Conservation (phyloP, 1,140 invertebrate species). For the Drosophila sechellia region DNA sequence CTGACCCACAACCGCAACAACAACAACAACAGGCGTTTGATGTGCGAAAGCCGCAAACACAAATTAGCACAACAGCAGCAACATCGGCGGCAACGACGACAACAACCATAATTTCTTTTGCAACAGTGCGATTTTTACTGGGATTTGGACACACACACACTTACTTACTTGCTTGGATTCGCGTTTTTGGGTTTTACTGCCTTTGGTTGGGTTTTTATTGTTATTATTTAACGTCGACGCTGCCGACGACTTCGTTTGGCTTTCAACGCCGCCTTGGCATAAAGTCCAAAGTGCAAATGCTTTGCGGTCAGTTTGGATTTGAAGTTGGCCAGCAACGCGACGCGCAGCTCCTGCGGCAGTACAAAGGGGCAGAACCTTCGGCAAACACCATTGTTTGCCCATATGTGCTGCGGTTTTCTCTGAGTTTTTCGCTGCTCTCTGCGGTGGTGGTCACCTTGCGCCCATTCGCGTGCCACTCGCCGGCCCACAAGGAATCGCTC, state of each 20-base stretch:
- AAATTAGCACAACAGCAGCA: conserved; percentile 67
- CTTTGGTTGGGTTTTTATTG: conserved; percentile 70
- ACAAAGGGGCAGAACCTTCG: background rate
- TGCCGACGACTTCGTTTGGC: conserved; percentile 36
- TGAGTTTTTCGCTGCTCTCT: conserved; percentile 18
- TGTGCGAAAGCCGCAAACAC: conserved; percentile 76
- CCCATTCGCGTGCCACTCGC: conserved; percentile 28
- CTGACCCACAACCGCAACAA: conserved; percentile 65
- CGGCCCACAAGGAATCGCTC: conserved; percentile 9
- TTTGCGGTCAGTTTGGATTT: conserved; percentile 81
- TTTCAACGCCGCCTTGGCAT: conserved; percentile 53
- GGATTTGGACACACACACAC: conserved; percentile 14
- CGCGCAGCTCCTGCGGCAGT: conserved; percentile 45
- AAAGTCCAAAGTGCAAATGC: conserved; percentile 79
- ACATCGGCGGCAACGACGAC: conserved; percentile 24
- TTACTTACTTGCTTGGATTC: conserved; percentile 18
- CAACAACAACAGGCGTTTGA: conserved; percentile 55
- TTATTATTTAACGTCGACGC: conserved; percentile 73
- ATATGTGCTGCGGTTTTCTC: conserved; percentile 24
- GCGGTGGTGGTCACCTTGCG: conserved; percentile 22
- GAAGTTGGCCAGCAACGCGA: conserved; percentile 75
- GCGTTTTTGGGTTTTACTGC: conserved; percentile 65
- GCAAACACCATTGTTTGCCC: conserved; percentile 6
- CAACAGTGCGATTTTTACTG: conserved; percentile 56
- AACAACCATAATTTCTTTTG: conserved; percentile 72